Conservation (phyloP, 1,140 invertebrate genomes). For the Meloidogyne chitwoodi region DNA sequence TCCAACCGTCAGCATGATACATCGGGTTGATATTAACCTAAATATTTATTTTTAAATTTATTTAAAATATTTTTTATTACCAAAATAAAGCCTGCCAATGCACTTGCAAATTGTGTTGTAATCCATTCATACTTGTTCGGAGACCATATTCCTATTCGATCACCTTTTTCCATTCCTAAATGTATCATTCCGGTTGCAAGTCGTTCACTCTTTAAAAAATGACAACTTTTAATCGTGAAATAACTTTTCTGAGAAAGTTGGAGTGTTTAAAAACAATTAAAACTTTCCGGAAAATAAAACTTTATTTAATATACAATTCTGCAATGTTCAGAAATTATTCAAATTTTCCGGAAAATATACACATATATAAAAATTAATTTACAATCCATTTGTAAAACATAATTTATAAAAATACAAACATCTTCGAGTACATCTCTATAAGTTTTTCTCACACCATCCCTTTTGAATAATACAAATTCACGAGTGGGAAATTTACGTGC, state of each 20-base stretch:
- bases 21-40: conserved; percentile 73
- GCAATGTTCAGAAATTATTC: neutral
- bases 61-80: conserved; percentile 62
- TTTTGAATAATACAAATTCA: conserved; percentile 56
- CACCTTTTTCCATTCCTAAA: conserved; percentile 74
- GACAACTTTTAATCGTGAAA: neutral
- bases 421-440: conserved; percentile 50
- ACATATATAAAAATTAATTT: neutral
- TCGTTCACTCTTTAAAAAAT: conserved; percentile 69
- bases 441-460: conserved; percentile 52
- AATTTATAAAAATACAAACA: conserved; percentile 20
- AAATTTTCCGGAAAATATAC: neutral
- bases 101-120: conserved; percentile 72
- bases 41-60: neutral
- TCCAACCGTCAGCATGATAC: conserved; percentile 66
- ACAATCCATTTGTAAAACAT: neutral
- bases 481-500: conserved; percentile 49
- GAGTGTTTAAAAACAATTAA: no score
- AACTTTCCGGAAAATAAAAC: no score
- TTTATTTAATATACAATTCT: no score
- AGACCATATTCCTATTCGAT: conserved; percentile 80
- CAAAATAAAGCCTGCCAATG: conserved; percentile 75
- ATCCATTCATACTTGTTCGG: conserved; percentile 79
- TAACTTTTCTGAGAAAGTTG: no score
- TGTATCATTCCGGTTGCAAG: conserved; percentile 75